Conservation (phyloP, 1,140 invertebrate genomes). For the Drosophila rufa region DNA sequence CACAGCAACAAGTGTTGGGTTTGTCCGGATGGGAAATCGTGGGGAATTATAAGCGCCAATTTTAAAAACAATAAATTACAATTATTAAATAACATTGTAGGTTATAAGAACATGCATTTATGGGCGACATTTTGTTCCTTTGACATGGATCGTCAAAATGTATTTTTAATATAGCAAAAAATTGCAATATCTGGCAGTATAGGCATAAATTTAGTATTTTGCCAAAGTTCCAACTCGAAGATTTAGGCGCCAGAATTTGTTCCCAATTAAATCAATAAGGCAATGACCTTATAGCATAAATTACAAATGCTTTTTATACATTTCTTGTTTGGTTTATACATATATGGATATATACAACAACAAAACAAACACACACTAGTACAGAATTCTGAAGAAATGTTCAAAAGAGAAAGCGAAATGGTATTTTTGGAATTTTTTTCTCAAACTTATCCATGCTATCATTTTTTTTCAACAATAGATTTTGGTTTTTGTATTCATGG, state of each 20-base stretch:
- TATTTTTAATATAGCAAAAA: background rate
- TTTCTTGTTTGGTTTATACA: background rate
- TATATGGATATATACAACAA: background rate
- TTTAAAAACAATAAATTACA: background rate
- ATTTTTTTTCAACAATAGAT: background rate
- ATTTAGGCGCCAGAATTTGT: background rate
- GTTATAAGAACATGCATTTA: background rate
- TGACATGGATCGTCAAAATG: too few species aligned
- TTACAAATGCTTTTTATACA: background rate
- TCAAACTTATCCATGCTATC: background rate
- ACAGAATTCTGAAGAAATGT: background rate
- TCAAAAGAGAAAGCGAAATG: background rate
- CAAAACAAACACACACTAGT: too few species aligned
- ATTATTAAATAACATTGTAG: background rate
- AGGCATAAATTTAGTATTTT: too few species aligned
- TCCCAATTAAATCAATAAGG: background rate
- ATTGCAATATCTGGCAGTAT: background rate
- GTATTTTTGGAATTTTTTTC: background rate
- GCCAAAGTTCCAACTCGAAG: too few species aligned
- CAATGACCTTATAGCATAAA: background rate
- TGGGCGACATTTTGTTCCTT: background rate
- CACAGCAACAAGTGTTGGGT: conserved; percentile 36
- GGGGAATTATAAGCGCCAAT: background rate
- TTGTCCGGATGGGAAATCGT: background rate
- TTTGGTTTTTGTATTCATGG: background rate